These are phyloP conservation scores for Linnaemya vulpina DNA, from an alignment of 2,888 invertebrate genomes.

Conservation along the genomic window DNA sequence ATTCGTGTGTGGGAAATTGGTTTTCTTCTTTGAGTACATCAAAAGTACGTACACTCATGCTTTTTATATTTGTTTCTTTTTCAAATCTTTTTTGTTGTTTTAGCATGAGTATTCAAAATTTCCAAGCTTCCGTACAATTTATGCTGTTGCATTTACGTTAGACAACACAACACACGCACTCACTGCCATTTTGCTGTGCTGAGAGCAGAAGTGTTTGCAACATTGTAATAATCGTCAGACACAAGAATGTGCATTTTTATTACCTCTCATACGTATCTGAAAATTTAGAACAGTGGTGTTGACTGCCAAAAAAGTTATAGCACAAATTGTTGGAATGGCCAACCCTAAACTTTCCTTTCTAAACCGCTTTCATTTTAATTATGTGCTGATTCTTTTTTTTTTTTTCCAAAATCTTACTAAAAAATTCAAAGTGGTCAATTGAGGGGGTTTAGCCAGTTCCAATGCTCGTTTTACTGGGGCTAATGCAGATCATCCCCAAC, in stretches of 20 bases:
- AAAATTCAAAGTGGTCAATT: too few relatives aligned
- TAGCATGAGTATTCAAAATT: constrained; percentile 21
- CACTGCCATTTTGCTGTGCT: not conserved
- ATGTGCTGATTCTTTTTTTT: too few relatives aligned
- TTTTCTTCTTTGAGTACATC: constrained; percentile 4
- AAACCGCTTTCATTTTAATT: too few relatives aligned
- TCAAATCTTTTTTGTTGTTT: not conserved
- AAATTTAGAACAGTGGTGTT: not conserved
- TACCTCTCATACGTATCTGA: not conserved
- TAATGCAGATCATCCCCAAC: too few relatives aligned
- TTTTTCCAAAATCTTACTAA: too few relatives aligned
- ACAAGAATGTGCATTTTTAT: constrained; percentile 43
- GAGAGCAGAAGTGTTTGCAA: constrained; percentile 26
- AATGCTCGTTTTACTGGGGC: too few relatives aligned
- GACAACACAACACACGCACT: not conserved
- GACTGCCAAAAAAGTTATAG: too few relatives aligned
- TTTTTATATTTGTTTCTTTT: not conserved
- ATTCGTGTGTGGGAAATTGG: constrained; percentile 26
- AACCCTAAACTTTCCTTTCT: too few relatives aligned
- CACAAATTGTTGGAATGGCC: too few relatives aligned
- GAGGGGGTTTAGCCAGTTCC: too few relatives aligned
- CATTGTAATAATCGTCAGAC: constrained; percentile 34
- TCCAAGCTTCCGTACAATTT: constrained; percentile 39
- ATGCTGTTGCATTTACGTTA: constrained; percentile 58
- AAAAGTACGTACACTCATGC: not conserved